Evolutionary conservation across 1,140 invertebrate genomes (phyloP).

Genomic region (Bombus soroeensis): DNA sequence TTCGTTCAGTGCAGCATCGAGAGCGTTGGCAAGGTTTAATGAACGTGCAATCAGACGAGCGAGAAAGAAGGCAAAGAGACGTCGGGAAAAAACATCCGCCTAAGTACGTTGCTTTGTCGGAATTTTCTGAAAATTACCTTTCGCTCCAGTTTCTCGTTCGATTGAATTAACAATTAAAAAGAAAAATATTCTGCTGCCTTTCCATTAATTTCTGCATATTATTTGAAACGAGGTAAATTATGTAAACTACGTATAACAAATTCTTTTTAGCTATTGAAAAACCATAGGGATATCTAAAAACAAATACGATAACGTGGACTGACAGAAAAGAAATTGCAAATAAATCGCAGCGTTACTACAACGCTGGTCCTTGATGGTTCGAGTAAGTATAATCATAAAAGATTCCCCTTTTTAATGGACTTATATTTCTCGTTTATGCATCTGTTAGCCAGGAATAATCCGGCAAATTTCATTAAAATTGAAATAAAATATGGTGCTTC

Average conservation of each 20-base stretch:
- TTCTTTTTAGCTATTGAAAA: no score
- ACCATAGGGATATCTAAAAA: no score
- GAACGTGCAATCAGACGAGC: background rate
- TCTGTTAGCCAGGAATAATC: background rate
- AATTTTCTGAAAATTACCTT: background rate
- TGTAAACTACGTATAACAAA: no score
- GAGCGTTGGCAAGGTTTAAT: background rate
- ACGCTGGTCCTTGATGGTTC: no score
- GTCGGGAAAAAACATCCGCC: background rate
- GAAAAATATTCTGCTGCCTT: background rate
- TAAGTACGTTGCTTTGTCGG: no score
- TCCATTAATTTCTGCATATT: background rate
- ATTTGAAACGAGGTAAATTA: no score
- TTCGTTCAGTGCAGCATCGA: background rate
- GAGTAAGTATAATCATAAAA: no score
- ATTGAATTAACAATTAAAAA: no score
- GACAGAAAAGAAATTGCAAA: no score
- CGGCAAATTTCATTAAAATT: background rate
- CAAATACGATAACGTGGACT: no score
- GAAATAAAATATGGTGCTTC: no score
- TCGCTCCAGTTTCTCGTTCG: background rate
- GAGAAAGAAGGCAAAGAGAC: background rate
- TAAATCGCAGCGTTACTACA: no score
- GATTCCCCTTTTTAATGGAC: background rate
- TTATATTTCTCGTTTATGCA: background rate